A percentile compares a stretch with the other conserved stretches of the same genome.
phyloP scores from a whole-genome alignment of 2,888 invertebrate genomes.

The Oscheius myriophilus region DNA sequence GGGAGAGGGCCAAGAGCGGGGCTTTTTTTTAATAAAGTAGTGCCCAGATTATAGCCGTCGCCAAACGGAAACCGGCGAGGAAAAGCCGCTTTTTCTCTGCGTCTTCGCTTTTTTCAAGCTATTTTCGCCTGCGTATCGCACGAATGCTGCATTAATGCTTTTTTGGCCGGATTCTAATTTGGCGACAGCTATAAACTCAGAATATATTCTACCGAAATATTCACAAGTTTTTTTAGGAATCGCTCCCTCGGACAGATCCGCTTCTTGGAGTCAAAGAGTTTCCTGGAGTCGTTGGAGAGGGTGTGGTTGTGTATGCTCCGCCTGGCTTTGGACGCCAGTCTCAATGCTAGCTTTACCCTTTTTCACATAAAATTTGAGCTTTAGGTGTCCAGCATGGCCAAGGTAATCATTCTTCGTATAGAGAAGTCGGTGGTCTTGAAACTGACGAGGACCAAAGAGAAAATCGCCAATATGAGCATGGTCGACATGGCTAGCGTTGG shows the following conservation, averaged over 20 bases:
- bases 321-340: constrained; percentile 87
- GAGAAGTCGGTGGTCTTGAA: constrained; percentile 22
- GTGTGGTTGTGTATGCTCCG: constrained; percentile 85
- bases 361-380: not conserved
- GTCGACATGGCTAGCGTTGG: no score
- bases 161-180: no score
- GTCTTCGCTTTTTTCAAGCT: no score
- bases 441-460: constrained; percentile 6
- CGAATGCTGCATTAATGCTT: no score
- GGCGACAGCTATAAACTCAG: no score
- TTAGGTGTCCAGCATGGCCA: constrained; percentile 77
- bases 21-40: no score
- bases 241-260: constrained; percentile 44
- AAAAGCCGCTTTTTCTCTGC: no score
- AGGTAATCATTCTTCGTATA: constrained; percentile 77
- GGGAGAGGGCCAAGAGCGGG: no score
- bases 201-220: not conserved
- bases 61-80: no score
- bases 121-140: no score
- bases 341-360: constrained; percentile 76
- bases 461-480: not conserved
- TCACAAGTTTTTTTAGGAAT: constrained; percentile 21
- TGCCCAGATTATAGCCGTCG: no score
- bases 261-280: constrained; percentile 60
- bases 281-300: constrained; percentile 80